Conservation (phyloP, 1,140 invertebrate species). For the Diabrotica undecimpunctata region DNA sequence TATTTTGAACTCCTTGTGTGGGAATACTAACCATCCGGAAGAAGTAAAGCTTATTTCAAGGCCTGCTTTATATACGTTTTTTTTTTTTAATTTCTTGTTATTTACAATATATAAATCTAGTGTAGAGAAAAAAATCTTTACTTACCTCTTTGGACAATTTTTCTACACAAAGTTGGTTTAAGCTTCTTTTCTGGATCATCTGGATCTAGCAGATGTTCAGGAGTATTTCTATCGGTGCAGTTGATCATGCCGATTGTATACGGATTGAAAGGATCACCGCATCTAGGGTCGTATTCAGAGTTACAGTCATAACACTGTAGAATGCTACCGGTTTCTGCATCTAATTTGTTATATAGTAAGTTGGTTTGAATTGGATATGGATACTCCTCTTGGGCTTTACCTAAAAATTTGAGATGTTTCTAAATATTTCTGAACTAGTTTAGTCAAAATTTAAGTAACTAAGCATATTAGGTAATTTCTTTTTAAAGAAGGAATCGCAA, state of each 20-base stretch:
- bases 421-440: no score
- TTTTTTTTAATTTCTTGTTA: no score
- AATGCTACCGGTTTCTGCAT: not conserved
- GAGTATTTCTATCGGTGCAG: constrained; percentile 69
- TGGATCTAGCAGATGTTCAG: constrained; percentile 62
- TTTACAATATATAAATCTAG: no score
- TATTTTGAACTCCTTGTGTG: no score
- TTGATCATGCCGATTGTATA: constrained; percentile 78
- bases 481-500: no score
- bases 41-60: no score
- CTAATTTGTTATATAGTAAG: not conserved
- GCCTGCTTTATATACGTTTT: no score
- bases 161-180: constrained; percentile 71
- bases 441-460: no score
- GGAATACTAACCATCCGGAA: no score
- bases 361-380: not conserved
- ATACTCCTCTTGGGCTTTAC: not conserved
- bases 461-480: no score
- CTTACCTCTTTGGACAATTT: constrained; percentile 70
- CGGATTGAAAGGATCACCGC: constrained; percentile 78
- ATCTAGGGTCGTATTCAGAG: constrained; percentile 78
- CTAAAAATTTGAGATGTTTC: not conserved
- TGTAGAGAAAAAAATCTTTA: not conserved
- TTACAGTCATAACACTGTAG: constrained; percentile 77
- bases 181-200: constrained; percentile 36